A percentile compares a stretch with the other conserved stretches of the same genome.
Evolutionary conservation across 2,888 invertebrate genomes (phyloP).

Genomic region (Philonicus albiceps): DNA sequence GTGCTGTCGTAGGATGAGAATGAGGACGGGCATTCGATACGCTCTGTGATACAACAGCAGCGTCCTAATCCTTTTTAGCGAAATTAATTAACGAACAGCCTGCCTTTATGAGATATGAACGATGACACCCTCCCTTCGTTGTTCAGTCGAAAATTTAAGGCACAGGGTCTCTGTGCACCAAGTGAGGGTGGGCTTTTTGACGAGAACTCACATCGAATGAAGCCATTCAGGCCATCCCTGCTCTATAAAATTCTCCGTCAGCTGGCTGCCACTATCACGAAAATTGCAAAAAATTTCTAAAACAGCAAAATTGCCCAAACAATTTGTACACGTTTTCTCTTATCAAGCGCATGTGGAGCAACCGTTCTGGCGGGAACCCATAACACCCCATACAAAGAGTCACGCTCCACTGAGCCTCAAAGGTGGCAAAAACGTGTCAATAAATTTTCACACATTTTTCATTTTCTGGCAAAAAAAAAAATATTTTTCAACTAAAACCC

Average conservation of each 20-base stretch:
- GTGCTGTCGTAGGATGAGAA: neutral
- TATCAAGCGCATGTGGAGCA: neutral
- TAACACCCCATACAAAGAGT: neutral
- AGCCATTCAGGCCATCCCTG: neutral
- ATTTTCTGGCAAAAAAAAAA: neutral
- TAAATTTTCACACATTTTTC: constrained; percentile 38
- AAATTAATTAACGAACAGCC: constrained; percentile 47
- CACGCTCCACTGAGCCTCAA: constrained; percentile 4
- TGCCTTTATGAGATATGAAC: constrained; percentile 46
- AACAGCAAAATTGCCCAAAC: neutral
- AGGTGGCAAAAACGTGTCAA: constrained; percentile 38
- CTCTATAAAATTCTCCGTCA: neutral
- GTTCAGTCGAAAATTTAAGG: neutral
- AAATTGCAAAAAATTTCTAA: neutral
- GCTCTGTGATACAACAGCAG: neutral
- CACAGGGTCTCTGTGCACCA: neutral
- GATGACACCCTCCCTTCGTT: neutral
- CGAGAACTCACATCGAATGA: neutral
- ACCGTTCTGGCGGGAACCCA: neutral
- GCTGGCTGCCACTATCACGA: neutral
- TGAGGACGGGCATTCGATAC: neutral
- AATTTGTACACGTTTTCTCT: neutral
- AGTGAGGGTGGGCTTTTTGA: neutral
- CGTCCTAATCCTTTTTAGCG: constrained; percentile 45
- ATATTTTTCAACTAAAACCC: constrained; percentile 3